Evolutionary conservation across 2,888 invertebrate species (phyloP).

Genomic region (Sericinus montela): DNA sequence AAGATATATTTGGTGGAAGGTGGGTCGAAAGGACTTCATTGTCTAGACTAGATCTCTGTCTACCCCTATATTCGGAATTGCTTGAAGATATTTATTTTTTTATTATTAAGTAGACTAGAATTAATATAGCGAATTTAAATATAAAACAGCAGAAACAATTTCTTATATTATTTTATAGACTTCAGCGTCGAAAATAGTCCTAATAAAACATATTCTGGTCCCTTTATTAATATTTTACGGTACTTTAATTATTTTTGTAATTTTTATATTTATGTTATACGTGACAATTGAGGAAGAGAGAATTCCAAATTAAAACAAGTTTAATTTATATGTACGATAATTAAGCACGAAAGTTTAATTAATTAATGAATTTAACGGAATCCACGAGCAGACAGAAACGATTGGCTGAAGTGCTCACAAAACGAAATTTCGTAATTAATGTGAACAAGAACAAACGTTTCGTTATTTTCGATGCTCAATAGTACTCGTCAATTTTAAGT

Average conservation of each 20-base stretch:
- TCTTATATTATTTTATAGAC: too few relatives aligned
- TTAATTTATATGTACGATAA: constrained; percentile 74
- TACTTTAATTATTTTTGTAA: background rate
- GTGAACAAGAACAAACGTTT: constrained; percentile 51
- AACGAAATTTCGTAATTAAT: constrained; percentile 66
- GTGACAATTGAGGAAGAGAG: background rate
- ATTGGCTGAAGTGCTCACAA: constrained; percentile 44
- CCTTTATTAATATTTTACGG: too few relatives aligned
- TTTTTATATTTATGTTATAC: background rate
- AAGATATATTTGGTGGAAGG: too few relatives aligned
- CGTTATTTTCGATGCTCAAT: constrained; percentile 50
- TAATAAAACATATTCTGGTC: too few relatives aligned
- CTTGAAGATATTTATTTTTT: too few relatives aligned
- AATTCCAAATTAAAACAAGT: constrained; percentile 58
- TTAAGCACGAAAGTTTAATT: constrained; percentile 75
- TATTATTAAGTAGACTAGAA: too few relatives aligned
- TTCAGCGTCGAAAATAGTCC: too few relatives aligned
- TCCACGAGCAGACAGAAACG: constrained; percentile 34
- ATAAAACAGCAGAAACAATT: too few relatives aligned
- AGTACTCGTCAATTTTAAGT: constrained; percentile 42
- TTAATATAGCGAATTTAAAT: too few relatives aligned
- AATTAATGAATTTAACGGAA: constrained; percentile 68
- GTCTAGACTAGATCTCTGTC: too few relatives aligned
- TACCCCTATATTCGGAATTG: too few relatives aligned
- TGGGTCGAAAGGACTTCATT: too few relatives aligned